Evolutionary conservation across 2,113 vertebrate genomes (phyloP).

Genomic region (Penelope pileata): DNA sequence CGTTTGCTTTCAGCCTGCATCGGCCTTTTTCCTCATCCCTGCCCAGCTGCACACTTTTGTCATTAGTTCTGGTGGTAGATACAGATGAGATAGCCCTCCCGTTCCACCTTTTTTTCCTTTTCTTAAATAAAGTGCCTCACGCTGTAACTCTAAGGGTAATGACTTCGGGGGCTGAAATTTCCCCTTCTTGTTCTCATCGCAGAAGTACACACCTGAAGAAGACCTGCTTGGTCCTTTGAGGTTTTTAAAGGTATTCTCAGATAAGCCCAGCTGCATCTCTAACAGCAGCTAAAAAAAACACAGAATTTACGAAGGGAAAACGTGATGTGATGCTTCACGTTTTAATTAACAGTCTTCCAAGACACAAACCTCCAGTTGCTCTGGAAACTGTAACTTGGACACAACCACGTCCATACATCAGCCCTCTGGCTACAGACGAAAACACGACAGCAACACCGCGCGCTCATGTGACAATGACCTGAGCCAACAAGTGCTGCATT

Average conservation of each 20-base stretch:
- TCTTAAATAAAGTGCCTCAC: neutral
- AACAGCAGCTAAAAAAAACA: conserved; percentile 21
- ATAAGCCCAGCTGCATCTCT: conserved; percentile 10
- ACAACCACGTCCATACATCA: conserved; percentile 40
- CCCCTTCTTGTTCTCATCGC: neutral
- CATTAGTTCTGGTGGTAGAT: neutral
- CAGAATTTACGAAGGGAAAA: conserved; percentile 29
- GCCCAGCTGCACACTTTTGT: neutral
- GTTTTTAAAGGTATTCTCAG: neutral
- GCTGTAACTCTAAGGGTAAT: neutral
- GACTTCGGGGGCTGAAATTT: neutral
- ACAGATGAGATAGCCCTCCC: neutral
- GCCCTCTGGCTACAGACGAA: conserved; percentile 42
- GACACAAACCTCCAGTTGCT: conserved; percentile 64
- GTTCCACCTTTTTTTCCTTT: neutral
- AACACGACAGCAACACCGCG: neutral
- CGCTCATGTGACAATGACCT: neutral
- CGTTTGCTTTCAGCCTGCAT: neutral
- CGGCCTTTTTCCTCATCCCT: neutral
- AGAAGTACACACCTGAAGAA: neutral
- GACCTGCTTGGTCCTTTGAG: neutral
- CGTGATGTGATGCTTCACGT: neutral
- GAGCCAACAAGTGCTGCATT: neutral
- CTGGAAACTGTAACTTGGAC: conserved; percentile 69
- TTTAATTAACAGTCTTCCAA: conserved; percentile 35